phyloP scores from a whole-genome alignment of 2,888 invertebrate genomes.

The Drosophila antonietae region DNA sequence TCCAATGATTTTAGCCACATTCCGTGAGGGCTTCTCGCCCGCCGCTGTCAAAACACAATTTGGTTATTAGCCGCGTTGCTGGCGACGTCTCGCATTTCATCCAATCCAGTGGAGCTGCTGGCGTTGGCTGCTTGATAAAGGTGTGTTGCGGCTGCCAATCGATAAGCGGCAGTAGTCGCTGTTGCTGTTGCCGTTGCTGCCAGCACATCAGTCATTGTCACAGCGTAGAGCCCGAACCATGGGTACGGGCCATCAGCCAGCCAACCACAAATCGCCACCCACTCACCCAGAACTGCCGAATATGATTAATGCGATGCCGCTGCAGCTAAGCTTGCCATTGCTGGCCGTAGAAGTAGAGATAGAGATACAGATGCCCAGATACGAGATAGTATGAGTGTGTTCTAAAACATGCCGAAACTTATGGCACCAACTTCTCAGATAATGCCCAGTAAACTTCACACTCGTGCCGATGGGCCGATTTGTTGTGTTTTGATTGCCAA shows the following conservation, averaged over 20 bases:
- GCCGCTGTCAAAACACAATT: conserved; percentile 77
- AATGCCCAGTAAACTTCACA: conserved; percentile 63
- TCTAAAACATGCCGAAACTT: conserved; percentile 70
- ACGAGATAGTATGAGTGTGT: conserved; percentile 36
- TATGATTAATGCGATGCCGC: conserved; percentile 83
- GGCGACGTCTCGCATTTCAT: conserved; percentile 71
- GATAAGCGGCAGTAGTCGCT: conserved; percentile 71
- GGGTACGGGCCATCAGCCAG: conserved; percentile 15
- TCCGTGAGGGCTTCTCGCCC: conserved; percentile 25
- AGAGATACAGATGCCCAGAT: conserved; percentile 47
- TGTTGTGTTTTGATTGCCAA: conserved; percentile 75
- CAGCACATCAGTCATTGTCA: conserved; percentile 84
- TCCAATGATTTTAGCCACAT: conserved; percentile 59
- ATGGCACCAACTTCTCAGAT: conserved; percentile 60
- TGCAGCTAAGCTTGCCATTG: conserved; percentile 69
- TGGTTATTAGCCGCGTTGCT: conserved; percentile 66
- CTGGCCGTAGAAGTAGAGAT: conserved; percentile 42
- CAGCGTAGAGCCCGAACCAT: conserved; percentile 34
- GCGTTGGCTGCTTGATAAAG: conserved; percentile 67
- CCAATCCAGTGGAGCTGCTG: conserved; percentile 63
- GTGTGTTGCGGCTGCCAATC: conserved; percentile 79
- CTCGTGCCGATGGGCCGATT: conserved; percentile 52
- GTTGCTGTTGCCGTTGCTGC: conserved; percentile 30
- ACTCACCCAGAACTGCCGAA: conserved; percentile 54
- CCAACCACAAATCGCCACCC: conserved; percentile 66